Evolutionary conservation across 1,140 invertebrate genomes (phyloP).

Genomic region (Drosophila arizonae): DNA sequence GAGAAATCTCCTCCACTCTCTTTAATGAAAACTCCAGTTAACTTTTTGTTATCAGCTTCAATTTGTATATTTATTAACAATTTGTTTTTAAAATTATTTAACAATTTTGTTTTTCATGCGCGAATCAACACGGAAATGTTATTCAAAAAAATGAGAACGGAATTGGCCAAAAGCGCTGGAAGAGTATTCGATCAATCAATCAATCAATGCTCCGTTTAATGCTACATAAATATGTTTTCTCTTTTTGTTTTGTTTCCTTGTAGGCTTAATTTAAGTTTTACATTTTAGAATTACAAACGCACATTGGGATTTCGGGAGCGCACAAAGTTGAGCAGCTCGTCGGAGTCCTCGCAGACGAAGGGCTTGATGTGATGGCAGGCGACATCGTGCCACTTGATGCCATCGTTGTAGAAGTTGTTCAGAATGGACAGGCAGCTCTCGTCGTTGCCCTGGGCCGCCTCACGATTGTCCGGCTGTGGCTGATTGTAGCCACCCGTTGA

Average conservation of each 20-base stretch:
- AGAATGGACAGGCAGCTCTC: constrained; percentile 94
- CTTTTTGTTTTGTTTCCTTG: constrained; percentile 16
- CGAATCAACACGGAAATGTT: constrained; percentile 60
- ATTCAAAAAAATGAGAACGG: constrained; percentile 62
- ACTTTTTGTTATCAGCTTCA: constrained; percentile 45
- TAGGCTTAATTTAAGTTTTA: constrained; percentile 32
- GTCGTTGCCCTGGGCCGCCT: constrained; percentile 93
- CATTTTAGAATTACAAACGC: constrained; percentile 87
- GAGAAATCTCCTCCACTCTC: no score
- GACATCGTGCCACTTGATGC: constrained; percentile 93
- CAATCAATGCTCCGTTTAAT: constrained; percentile 65
- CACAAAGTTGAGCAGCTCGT: constrained; percentile 95
- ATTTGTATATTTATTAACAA: constrained; percentile 75
- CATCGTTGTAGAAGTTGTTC: constrained; percentile 94
- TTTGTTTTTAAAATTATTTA: constrained; percentile 78
- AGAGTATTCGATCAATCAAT: constrained; percentile 49
- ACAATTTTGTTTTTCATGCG: constrained; percentile 71
- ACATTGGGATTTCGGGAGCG: constrained; percentile 92
- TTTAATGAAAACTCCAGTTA: not conserved
- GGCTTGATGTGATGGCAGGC: constrained; percentile 95
- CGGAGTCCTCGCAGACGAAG: constrained; percentile 96
- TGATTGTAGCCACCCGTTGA: constrained; percentile 92
- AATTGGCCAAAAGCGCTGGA: constrained; percentile 53
- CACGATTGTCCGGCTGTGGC: constrained; percentile 94
- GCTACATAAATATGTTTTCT: constrained; percentile 74